Evolutionary conservation across 2,888 invertebrate genomes (phyloP).

Genomic region (Holacanthella duospinosa): DNA sequence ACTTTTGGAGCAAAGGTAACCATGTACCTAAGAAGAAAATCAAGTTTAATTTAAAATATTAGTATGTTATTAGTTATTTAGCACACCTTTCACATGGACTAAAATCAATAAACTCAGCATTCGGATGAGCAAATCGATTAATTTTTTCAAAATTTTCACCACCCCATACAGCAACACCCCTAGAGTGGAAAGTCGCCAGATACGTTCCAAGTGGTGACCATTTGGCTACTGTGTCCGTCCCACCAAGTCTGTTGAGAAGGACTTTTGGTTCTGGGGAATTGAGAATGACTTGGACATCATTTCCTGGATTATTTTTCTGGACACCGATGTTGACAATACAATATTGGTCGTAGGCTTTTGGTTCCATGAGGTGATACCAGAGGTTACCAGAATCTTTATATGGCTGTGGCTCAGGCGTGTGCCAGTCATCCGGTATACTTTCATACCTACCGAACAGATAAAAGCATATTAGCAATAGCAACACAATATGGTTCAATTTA

Average conservation of each 20-base stretch:
- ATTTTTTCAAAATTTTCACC: conserved; percentile 86
- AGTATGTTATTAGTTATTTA: too few species aligned
- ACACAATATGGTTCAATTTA: too few species aligned
- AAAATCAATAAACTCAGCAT: conserved; percentile 91
- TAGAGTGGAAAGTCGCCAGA: conserved; percentile 87
- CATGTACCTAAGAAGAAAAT: conserved; percentile 53
- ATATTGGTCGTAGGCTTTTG: conserved; percentile 93
- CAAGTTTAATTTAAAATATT: too few species aligned
- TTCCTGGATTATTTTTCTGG: conserved; percentile 40
- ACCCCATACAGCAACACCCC: conserved; percentile 95
- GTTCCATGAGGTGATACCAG: conserved; percentile 82
- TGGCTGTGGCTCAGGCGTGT: conserved; percentile 67
- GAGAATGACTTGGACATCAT: conserved; percentile 75
- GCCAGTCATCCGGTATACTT: conserved; percentile 85
- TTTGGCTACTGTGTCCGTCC: conserved; percentile 91
- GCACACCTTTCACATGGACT: conserved; percentile 93
- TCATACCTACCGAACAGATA: conserved; percentile 57
- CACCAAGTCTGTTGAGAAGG: conserved; percentile 73
- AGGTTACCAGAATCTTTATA: conserved; percentile 88
- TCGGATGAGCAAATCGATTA: conserved; percentile 77
- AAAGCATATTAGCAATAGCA: not conserved
- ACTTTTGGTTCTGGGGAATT: conserved; percentile 79
- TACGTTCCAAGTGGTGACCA: conserved; percentile 98
- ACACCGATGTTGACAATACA: conserved; percentile 49
- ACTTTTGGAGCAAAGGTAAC: conserved; percentile 84